These are phyloP conservation scores for Linhomoeus sp. DNA, from an alignment of 2,888 invertebrate genomes.

Conservation along the genomic window DNA sequence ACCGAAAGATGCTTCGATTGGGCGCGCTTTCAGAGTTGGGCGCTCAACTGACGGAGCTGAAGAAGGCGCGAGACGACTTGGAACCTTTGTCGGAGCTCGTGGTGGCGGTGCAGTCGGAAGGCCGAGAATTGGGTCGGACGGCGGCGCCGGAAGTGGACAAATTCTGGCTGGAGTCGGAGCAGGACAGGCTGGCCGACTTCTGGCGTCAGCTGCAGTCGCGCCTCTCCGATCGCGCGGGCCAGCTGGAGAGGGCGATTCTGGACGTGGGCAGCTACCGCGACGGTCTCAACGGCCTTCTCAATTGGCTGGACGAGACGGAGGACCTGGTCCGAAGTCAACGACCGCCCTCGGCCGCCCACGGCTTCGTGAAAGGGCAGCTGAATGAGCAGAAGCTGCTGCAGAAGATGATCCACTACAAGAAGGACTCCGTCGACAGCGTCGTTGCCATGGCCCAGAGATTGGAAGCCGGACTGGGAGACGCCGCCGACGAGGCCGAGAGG, in stretches of 20 bases:
- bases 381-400: constrained; percentile 87
- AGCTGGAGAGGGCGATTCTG: constrained; percentile 68
- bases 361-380: constrained; percentile 88
- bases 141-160: constrained; percentile 74
- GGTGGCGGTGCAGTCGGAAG: constrained; percentile 57
- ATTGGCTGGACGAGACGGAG: constrained; percentile 90
- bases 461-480: constrained; percentile 54
- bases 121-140: constrained; percentile 66
- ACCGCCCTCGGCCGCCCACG: constrained; percentile 85
- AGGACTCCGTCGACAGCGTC: constrained; percentile 14
- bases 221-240: constrained; percentile 66
- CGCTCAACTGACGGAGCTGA: constrained; percentile 73
- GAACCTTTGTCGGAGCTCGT: constrained; percentile 64
- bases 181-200: constrained; percentile 71
- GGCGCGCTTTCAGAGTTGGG: too few species aligned
- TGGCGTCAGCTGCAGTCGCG: constrained; percentile 78
- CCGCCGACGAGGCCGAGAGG: constrained; percentile 59
- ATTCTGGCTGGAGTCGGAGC: constrained; percentile 57
- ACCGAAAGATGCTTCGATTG: too few species aligned
- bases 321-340: constrained; percentile 92
- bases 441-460: constrained; percentile 81
- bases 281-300: constrained; percentile 39
- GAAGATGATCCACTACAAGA: constrained; percentile 79
- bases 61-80: constrained; percentile 47
- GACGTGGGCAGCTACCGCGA: constrained; percentile 95